phyloP scores from a whole-genome alignment of 2,797 vertebrate species.

The Cercopithecus hamlyni region DNA sequence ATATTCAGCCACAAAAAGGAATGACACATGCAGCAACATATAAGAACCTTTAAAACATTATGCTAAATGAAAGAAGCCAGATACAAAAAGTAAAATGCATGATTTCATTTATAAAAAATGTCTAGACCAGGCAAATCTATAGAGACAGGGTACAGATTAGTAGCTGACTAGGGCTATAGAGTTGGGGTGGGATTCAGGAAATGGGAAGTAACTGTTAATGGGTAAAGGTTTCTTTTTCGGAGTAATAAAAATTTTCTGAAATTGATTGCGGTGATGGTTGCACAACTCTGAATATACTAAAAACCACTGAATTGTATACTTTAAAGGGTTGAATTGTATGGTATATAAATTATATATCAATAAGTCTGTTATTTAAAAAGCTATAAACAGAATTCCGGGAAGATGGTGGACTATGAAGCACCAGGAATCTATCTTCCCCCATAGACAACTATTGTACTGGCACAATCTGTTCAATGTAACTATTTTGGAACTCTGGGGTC shows the following conservation, averaged over 20 bases:
- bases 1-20: not conserved
- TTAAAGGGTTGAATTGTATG: not conserved
- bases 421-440: not conserved
- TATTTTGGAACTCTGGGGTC: not conserved
- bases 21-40: not conserved
- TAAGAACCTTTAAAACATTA: not conserved
- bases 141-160: not conserved
- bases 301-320: not conserved
- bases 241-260: not conserved
- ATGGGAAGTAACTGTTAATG: not conserved
- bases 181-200: not conserved
- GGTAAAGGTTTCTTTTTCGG: not conserved
- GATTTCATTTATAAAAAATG: not conserved
- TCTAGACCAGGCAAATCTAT: not conserved
- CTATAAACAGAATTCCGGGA: not conserved
- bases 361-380: not conserved
- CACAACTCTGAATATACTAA: not conserved
- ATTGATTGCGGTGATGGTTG: not conserved
- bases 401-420: not conserved
- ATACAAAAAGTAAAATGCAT: not conserved
- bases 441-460: not conserved
- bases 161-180: not conserved
- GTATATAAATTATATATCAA: not conserved
- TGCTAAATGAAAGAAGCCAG: not conserved
- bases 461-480: not conserved